Evolutionary conservation across 2,113 vertebrate genomes (phyloP), one percentile per base, ranked within the genome.

Genomic region (Myanophis thanlyinensis): DNA sequence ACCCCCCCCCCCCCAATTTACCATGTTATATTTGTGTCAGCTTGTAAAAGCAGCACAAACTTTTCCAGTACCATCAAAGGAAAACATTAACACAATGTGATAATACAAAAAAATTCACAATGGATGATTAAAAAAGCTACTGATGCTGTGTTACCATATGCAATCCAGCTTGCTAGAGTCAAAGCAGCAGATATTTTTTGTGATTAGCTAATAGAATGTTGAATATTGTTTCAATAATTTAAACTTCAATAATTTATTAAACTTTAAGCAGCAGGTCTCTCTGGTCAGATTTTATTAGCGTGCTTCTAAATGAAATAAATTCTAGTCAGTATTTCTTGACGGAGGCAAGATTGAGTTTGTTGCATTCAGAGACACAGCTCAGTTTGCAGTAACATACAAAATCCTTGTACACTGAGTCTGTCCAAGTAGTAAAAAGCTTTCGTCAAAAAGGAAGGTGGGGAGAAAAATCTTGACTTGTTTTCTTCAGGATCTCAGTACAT

Each of bases 261-360:
- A 95, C 94, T 96, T 96, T 0, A 59, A 97, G 97, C 95, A 96
- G 95, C 95, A 96, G 97, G 96, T 91, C 94, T 94, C 89, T 96
- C 96, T 51, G 86, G 90, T 93, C 25, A 80, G 96, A 93, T 44
- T 95, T 91, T 96, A 95, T 93, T 97, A 96, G 96, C 98, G 98
- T 98, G 98, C 98, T 97, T 98, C 95, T 96, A 94, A 96, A 96
- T 0, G 94, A 97, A 97, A 96, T 95, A 94, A 89, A 96, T 91
- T 94, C 94, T 94, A 97, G 91, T 95, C 89, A 5, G 87, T 4
- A 25, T 96, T 95, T 97, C 95, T 93, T 92, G 92, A 84, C 92
- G 88, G 9, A 91, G 87, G 96, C 90, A 92, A 96, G 93, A 93
- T 93, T 95, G 93, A 91, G 95, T 87, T 0, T 0, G 92, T 93